Evolutionary conservation across 2,888 invertebrate genomes (phyloP), one percentile per base, ranked within the genome.

Genomic region (Carterocephalus palaemon): DNA sequence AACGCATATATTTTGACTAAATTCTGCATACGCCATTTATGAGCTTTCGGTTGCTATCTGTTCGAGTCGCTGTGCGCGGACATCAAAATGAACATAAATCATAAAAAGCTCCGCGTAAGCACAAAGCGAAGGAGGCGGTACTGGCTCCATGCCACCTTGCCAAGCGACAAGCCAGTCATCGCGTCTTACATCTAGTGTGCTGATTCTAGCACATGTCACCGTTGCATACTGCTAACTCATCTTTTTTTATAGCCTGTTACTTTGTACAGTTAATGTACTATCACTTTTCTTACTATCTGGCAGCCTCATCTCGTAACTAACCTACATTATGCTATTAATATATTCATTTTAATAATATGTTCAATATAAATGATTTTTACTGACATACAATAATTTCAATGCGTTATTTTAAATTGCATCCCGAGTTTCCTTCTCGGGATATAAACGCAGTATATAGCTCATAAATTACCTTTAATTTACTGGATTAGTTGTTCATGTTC

Each of bases 401-500:
- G n/a, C 15, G 13, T 28, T 28, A 7, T 61, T 8, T 3, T 32
- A 7, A 34, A 33, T 9, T 24, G 20, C 9, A 20, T 42, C 19
- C 19, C 19, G 6, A 19, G 6, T 19, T 19, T 15, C 9, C 46
- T n/a, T 4, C 2, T 28, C n/a, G 41, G 24, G 8, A 32, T 43
- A 34, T 20, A 39, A 39, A 50, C 37, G 51, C 48, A 36, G 46
- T 41, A 47, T 46, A 32, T 52, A 56, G 52, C 52, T 48, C 47
- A 60, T 59, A 61, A 60, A 59, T 58, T 59, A 59, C 50, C 51
- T 64, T 64, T 54, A 55, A 54, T 64, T 75, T 72, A 55, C 55
- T 49, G 52, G 63, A 70, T 62, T 61, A 66, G 66, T 69, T 68
- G 70, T 75, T 71, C 71, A 73, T 75, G 72, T 72, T 69, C 72